Evolutionary conservation across 1,140 invertebrate species (phyloP).

Genomic region (Homalodisca vitripennis): DNA sequence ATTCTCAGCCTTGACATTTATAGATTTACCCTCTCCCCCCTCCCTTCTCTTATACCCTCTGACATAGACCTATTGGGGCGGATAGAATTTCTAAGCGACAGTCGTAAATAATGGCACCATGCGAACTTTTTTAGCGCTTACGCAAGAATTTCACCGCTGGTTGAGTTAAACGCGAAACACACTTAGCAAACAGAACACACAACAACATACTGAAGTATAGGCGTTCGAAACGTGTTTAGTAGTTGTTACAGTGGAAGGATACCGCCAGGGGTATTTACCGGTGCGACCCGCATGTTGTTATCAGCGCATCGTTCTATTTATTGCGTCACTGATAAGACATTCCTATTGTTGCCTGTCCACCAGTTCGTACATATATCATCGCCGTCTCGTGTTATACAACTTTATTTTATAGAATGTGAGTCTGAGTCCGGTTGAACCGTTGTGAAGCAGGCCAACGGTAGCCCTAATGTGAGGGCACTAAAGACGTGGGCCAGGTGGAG

Average conservation of each 20-base stretch:
- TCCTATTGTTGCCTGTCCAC: background rate
- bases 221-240: background rate
- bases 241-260: background rate
- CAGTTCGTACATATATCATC: background rate
- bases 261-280: background rate
- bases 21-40: background rate
- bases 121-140: background rate
- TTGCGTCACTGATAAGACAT: background rate
- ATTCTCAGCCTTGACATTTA: conserved; percentile 13
- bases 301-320: background rate
- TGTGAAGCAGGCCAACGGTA: background rate
- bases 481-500: background rate
- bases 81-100: background rate
- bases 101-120: background rate
- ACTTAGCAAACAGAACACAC: background rate
- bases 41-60: background rate
- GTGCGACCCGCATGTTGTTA: conserved; percentile 1
- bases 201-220: background rate
- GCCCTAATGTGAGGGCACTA: background rate
- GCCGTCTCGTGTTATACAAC: background rate
- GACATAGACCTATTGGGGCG: background rate
- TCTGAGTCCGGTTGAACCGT: background rate
- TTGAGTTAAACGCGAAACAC: background rate
- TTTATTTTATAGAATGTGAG: background rate
- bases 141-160: background rate